Evolutionary conservation across 2,888 invertebrate species (phyloP).

Genomic region (Trypoxylon attenuatum): DNA sequence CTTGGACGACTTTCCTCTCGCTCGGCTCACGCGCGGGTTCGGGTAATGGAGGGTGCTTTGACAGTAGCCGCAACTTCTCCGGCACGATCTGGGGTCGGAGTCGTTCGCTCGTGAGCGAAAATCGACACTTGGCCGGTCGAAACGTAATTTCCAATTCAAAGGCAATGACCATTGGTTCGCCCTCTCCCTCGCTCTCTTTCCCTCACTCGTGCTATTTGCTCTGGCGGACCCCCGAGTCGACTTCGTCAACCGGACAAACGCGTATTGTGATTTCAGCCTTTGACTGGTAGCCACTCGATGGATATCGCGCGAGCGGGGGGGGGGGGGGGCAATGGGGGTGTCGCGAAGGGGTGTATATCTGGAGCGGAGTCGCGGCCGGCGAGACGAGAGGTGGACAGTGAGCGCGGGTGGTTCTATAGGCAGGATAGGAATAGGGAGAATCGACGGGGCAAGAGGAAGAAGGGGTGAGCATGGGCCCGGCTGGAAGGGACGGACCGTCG

Average conservation of each 20-base stretch:
- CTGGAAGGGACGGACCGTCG: conserved; percentile 60
- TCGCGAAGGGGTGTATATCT: conserved; percentile 6
- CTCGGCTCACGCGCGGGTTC: too few relatives aligned
- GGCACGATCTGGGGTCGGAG: neutral
- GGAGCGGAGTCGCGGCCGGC: conserved; percentile 25
- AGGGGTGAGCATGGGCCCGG: conserved; percentile 33
- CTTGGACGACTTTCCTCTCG: neutral
- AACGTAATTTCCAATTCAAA: conserved; percentile 74
- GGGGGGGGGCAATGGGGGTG: conserved; percentile 9
- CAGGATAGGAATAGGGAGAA: conserved; percentile 13
- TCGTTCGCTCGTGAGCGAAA: conserved; percentile 47
- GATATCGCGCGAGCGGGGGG: conserved; percentile 52
- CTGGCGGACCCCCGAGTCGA: conserved; percentile 54
- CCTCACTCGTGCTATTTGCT: conserved; percentile 65
- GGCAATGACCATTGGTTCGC: conserved; percentile 66
- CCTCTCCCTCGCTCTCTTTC: conserved; percentile 30
- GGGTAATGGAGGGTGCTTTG: neutral
- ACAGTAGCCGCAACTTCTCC: neutral
- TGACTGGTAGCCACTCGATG: conserved; percentile 66
- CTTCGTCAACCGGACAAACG: conserved; percentile 73
- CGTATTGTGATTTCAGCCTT: conserved; percentile 74
- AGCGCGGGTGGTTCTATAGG: conserved; percentile 5
- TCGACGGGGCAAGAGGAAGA: conserved; percentile 43
- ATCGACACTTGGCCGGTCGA: conserved; percentile 68
- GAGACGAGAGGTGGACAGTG: conserved; percentile 26